phyloP scores from a whole-genome alignment of 1,140 invertebrate genomes.

The Mesaphorura yosii region DNA sequence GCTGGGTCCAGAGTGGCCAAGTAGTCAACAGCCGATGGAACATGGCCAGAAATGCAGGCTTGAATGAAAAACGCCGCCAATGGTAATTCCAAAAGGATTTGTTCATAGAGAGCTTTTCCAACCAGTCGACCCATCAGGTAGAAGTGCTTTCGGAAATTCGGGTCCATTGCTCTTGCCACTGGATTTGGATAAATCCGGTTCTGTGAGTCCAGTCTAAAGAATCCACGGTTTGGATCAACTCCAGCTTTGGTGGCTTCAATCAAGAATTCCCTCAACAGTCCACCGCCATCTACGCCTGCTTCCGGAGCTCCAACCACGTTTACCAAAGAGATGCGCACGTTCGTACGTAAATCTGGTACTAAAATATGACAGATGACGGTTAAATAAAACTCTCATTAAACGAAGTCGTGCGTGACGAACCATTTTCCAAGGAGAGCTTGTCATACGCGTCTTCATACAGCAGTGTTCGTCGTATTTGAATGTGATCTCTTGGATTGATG shows the following conservation, averaged over 20 bases:
- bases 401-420: constrained; percentile 37
- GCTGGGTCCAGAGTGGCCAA: constrained; percentile 84
- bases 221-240: constrained; percentile 92
- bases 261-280: constrained; percentile 83
- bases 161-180: constrained; percentile 65
- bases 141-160: constrained; percentile 81
- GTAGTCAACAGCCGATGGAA: constrained; percentile 76
- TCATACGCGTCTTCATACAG: constrained; percentile 96
- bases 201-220: constrained; percentile 82
- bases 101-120: constrained; percentile 92
- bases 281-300: constrained; percentile 91
- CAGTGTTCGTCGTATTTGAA: constrained; percentile 76
- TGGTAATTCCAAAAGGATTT: constrained; percentile 83
- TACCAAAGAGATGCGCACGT: constrained; percentile 77
- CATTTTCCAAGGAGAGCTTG: constrained; percentile 79
- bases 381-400: constrained; percentile 6
- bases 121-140: constrained; percentile 90
- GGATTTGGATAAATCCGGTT: constrained; percentile 94
- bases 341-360: constrained; percentile 76
- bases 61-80: constrained; percentile 74
- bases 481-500: constrained; percentile 60
- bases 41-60: constrained; percentile 57
- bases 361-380: constrained; percentile 7
- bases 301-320: constrained; percentile 83
- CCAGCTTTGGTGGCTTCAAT: constrained; percentile 84